These are phyloP conservation scores for Drosophila chauvacae DNA, from an alignment of 1,140 invertebrate genomes.

Conservation along the genomic window DNA sequence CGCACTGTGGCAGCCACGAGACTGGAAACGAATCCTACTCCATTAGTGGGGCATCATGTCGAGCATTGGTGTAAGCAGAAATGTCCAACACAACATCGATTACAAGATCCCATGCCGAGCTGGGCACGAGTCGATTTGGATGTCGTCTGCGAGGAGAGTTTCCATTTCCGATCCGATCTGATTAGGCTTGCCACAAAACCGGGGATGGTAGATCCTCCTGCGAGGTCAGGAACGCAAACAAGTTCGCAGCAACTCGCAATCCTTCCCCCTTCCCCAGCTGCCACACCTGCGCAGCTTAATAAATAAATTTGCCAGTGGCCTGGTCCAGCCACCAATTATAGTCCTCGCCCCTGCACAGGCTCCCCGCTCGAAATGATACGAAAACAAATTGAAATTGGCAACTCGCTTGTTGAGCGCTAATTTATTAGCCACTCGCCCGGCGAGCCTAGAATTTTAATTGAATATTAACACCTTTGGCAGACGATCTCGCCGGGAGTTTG, in stretches of 20 bases:
- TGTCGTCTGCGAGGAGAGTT: slow-evolving; percentile 9
- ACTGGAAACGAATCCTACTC: slow-evolving; percentile 6
- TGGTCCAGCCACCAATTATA: not conserved
- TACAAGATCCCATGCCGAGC: slow-evolving; percentile 67
- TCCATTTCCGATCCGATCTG: slow-evolving; percentile 45
- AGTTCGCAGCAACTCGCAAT: slow-evolving; percentile 40
- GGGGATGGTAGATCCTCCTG: slow-evolving; percentile 15
- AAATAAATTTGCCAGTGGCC: slow-evolving; percentile 54
- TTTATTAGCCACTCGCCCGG: slow-evolving; percentile 66
- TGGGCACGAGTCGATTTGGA: slow-evolving; percentile 50
- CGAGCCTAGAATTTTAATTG: slow-evolving; percentile 79
- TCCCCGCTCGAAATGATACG: slow-evolving; percentile 58
- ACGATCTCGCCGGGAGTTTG: slow-evolving; percentile 13
- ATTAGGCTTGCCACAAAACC: slow-evolving; percentile 27
- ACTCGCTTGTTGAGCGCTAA: slow-evolving; percentile 74
- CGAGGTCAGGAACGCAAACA: slow-evolving; percentile 45
- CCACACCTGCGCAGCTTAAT: slow-evolving; percentile 77
- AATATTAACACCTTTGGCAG: slow-evolving; percentile 80
- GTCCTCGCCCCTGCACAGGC: not conserved
- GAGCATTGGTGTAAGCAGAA: slow-evolving; percentile 62
- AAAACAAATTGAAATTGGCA: slow-evolving; percentile 82
- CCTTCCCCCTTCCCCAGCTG: slow-evolving; percentile 22
- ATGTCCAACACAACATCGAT: slow-evolving; percentile 73
- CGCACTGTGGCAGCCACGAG: slow-evolving; percentile 42
- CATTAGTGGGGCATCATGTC: slow-evolving; percentile 68